Base-by-base conservation (phyloP, 1,140 invertebrate genomes). In the Neodiprion lecontei region DNA sequence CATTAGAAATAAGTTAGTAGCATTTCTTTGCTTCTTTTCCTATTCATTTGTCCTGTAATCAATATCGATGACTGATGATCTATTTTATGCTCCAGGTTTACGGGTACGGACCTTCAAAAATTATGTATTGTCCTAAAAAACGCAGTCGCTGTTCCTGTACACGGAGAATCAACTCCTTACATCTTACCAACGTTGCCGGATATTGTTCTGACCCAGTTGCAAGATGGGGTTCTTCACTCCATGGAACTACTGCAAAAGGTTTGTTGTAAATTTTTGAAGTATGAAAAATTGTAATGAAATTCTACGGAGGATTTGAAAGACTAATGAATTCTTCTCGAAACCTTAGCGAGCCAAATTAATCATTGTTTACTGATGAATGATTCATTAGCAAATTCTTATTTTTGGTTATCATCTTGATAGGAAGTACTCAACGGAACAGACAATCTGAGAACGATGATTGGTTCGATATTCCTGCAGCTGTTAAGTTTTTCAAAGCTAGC, bases 201-300 rank as follows among this genome's bases (percentile, higher is more conserved):
- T 77, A 90, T 93, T 40, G 91, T 92, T 73, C 87, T 96, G 28
- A 96, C 94, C 2, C 93, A 94, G n/a, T 88, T 97, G 73, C 96
- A 97, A 87, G 95, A 96, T 81, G 93, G 94, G 70, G 91, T 96
- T 48, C 87, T 97, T 9, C 92, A 95, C 81, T 93, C 94, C 70
- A 93, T 96, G 88, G 94, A 96, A 77, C 89, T 94, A 67, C 87
- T 97, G 67, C 93, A 95, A 83, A 94, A 95, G 86, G 93, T 92
- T 82, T 76, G 76, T 40, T 40, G 28, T 40, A 2, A 40, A 40
- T 40, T 40, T 40, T 40, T 76, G 49, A 65, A 72, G 40, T 48
- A 47, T 65, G 28, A 40, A 40, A 2, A 40, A 40, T 40, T 40
- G 28, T 40, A 1, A 40, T 40, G 28, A 2, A 40, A 40, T 40